Percentiles rank a stretch among this genome's conserved stretches.
These are phyloP conservation scores for Tapirus indicus DNA, from an alignment of 2,797 vertebrate genomes.

Conservation along the genomic window DNA sequence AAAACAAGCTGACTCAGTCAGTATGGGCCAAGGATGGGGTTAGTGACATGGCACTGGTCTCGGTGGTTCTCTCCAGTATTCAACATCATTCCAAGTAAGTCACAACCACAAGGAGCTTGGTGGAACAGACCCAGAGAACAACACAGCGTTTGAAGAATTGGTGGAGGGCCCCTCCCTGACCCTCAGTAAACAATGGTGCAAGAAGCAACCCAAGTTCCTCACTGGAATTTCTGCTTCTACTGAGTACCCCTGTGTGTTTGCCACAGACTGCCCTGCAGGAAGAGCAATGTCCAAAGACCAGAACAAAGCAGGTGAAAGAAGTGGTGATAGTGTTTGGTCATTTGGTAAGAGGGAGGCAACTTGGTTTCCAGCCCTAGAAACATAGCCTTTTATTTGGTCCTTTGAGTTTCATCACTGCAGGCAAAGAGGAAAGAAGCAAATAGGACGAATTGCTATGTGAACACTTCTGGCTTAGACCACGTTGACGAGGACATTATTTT, in stretches of 20 bases:
- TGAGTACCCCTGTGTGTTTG: not conserved
- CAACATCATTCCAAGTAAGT: not conserved
- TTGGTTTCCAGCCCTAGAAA: not conserved
- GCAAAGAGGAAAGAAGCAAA: not conserved
- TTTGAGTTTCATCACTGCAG: not conserved
- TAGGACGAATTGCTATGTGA: not conserved
- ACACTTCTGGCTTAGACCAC: not conserved
- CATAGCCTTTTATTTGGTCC: not conserved
- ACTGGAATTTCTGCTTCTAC: not conserved
- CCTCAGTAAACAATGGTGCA: not conserved
- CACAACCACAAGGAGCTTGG: not conserved
- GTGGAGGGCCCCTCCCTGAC: not conserved
- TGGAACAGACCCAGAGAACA: not conserved
- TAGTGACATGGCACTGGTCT: not conserved
- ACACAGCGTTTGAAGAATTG: not conserved
- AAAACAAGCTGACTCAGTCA: not conserved
- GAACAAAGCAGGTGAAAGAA: not conserved
- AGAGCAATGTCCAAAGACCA: not conserved
- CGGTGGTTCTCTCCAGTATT: not conserved
- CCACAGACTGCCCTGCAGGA: not conserved
- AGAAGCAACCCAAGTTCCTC: slow-evolving; percentile 13
- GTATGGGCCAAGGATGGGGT: not conserved
- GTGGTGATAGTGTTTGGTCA: not conserved
- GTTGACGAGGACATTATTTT: not conserved
- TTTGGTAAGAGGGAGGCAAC: not conserved